A percentile compares a stretch with the other conserved stretches of the same genome.
These are phyloP conservation scores for Pammene aurita DNA, from an alignment of 2,888 invertebrate species.

Conservation along the genomic window DNA sequence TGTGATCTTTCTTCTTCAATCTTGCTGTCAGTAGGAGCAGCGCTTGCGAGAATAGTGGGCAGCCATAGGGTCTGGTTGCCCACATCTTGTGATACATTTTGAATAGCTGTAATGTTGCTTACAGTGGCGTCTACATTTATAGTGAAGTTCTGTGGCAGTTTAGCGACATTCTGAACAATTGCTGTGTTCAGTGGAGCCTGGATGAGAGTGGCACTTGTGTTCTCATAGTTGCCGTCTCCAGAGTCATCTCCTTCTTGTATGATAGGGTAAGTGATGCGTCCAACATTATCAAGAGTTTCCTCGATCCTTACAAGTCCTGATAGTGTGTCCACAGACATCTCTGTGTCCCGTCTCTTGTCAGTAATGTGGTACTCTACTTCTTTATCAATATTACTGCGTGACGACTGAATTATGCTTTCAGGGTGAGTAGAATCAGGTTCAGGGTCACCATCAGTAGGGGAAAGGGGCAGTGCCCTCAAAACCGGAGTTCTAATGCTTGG, in stretches of 20 bases:
- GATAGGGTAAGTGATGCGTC: slow-evolving; percentile 72
- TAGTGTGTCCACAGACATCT: slow-evolving; percentile 73
- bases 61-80: slow-evolving; percentile 77
- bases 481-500: slow-evolving; percentile 77
- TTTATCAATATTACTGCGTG: slow-evolving; percentile 68
- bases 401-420: slow-evolving; percentile 74
- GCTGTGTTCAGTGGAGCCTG: slow-evolving; percentile 74
- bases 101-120: slow-evolving; percentile 75
- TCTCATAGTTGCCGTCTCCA: slow-evolving; percentile 71
- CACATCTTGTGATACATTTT: slow-evolving; percentile 77
- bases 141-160: slow-evolving; percentile 77
- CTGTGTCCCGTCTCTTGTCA: slow-evolving; percentile 69
- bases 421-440: slow-evolving; percentile 79
- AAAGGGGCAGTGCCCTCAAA: slow-evolving; percentile 71
- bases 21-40: slow-evolving; percentile 64
- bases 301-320: slow-evolving; percentile 75
- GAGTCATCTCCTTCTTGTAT: slow-evolving; percentile 74
- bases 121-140: slow-evolving; percentile 78
- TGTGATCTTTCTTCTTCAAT: slow-evolving; percentile 69
- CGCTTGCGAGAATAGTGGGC: slow-evolving; percentile 75
- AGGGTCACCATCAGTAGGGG: slow-evolving; percentile 68
- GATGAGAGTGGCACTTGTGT: slow-evolving; percentile 67
- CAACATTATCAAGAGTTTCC: slow-evolving; percentile 71
- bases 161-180: slow-evolving; percentile 77
- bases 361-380: slow-evolving; percentile 74